Percentiles rank a stretch among this genome's conserved stretches.
These are phyloP conservation scores for Anguilla japonica DNA, from an alignment of 2,113 vertebrate species.

Conservation along the genomic window DNA sequence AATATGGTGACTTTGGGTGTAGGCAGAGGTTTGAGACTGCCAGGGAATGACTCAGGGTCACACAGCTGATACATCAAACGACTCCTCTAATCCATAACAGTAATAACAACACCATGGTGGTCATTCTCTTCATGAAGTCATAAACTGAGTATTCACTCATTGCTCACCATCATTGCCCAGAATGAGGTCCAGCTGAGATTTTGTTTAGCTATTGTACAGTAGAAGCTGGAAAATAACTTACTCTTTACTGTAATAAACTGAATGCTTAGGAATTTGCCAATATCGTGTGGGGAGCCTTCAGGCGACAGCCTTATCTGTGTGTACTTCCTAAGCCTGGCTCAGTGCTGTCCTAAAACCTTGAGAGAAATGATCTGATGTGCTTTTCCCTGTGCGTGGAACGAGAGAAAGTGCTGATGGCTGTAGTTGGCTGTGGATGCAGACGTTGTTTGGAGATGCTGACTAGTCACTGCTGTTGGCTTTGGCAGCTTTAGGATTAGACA, in stretches of 20 bases:
- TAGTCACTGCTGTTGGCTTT: slow-evolving; percentile 12
- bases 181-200: background rate
- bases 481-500: slow-evolving; percentile 16
- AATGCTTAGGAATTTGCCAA: background rate
- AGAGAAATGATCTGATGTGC: slow-evolving; percentile 22
- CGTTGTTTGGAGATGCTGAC: slow-evolving; percentile 2
- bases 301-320: background rate
- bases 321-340: background rate
- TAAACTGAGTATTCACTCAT: background rate
- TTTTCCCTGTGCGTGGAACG: background rate
- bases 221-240: background rate
- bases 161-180: background rate
- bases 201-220: background rate
- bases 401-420: slow-evolving; percentile 20
- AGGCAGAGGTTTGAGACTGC: slow-evolving; percentile 5
- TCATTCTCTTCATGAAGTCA: background rate
- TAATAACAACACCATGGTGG: background rate
- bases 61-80: background rate
- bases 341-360: slow-evolving; percentile 4
- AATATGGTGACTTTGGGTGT: background rate
- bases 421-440: background rate
- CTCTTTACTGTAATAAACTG: background rate
- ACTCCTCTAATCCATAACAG: background rate
- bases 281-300: background rate
- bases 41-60: slow-evolving; percentile 17